A percentile compares a stretch with the other conserved stretches of the same genome.
phyloP scores from a whole-genome alignment of 2,888 invertebrate genomes.

The Alviniconcha strummeri region DNA sequence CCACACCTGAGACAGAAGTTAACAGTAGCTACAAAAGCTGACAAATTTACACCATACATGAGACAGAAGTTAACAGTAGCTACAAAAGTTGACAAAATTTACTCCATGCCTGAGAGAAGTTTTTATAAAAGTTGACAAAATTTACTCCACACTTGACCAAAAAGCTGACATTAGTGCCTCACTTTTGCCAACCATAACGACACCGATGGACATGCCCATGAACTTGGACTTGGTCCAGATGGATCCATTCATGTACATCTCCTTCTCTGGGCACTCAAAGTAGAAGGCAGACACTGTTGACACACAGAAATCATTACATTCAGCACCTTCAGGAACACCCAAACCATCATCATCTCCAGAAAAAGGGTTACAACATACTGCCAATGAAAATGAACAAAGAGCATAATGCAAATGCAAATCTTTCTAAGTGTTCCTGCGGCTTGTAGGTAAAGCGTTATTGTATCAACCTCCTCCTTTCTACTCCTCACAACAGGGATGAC shows the following conservation, averaged over 20 bases:
- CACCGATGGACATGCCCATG: conserved; percentile 76
- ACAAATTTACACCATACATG: too few relatives aligned
- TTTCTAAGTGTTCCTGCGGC: too few relatives aligned
- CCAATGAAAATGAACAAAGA: too few relatives aligned
- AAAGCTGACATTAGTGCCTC: conserved; percentile 18
- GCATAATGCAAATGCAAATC: too few relatives aligned
- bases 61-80: too few relatives aligned
- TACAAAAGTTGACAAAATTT: too few relatives aligned
- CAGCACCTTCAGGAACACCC: not conserved
- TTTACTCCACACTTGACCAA: too few relatives aligned
- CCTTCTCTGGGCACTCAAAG: conserved; percentile 74
- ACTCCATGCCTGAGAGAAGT: too few relatives aligned
- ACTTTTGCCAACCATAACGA: conserved; percentile 75
- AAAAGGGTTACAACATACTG: not conserved
- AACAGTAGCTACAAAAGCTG: too few relatives aligned
- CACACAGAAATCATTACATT: not conserved
- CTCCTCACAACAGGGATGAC: not conserved
- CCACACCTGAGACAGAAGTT: too few relatives aligned
- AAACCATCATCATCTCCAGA: not conserved
- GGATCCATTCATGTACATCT: conserved; percentile 74
- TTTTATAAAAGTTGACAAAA: too few relatives aligned
- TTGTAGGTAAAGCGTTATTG: too few relatives aligned
- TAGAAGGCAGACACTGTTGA: conserved; percentile 76
- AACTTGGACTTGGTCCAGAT: conserved; percentile 76
- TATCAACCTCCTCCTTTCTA: not conserved